Evolutionary conservation across 1,140 invertebrate genomes (phyloP), one percentile per base, ranked within the genome.

Genomic region (Nebria ingens): DNA sequence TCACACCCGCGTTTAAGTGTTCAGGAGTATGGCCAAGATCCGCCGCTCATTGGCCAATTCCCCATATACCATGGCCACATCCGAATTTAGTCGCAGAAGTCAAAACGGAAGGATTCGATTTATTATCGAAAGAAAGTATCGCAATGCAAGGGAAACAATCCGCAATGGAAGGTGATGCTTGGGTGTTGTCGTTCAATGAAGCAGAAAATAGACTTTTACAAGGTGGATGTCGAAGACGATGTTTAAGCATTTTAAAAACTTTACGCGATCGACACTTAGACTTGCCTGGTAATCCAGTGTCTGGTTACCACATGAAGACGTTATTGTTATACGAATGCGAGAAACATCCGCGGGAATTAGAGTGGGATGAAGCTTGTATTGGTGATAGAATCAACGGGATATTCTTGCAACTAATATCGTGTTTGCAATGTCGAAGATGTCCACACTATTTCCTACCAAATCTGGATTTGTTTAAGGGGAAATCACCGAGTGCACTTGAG

Each of bases 331-430:
- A 93, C 74, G 93, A 97, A 70, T 97, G 93, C 71, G 93, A 97
- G 73, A 97, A 97, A 68, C 93, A 97, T 74, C 89, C 90, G 0
- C 68, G 86, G 19, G 93, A 97, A 67, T 72, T 82, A 54, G 93
- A 97, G 68, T 97, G 93, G 93, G 90, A 94, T 68, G 92, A 97
- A 63, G 79, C 82, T 2, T 89, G 85, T 67, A 72, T 97, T 29
- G 91, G 86, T 0, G 92, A 97, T 73, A 76, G 93, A 21, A 89
- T 97, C 60, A 93, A 93, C 68, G 93, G 93, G n/a, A 92, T 97
- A 59, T 82, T 96, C n/a, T 75, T 97, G 38, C 93, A 97, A 70
- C 73, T 97, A 52, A 95, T 97, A 61, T 94, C 91, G 6, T 97
- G 93, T 71, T 77, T 97, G 21, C 93, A 97, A 71, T 95, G 92